These are phyloP conservation scores for Trichoplusia ni DNA, from an alignment of 1,140 invertebrate species.

Conservation along the genomic window DNA sequence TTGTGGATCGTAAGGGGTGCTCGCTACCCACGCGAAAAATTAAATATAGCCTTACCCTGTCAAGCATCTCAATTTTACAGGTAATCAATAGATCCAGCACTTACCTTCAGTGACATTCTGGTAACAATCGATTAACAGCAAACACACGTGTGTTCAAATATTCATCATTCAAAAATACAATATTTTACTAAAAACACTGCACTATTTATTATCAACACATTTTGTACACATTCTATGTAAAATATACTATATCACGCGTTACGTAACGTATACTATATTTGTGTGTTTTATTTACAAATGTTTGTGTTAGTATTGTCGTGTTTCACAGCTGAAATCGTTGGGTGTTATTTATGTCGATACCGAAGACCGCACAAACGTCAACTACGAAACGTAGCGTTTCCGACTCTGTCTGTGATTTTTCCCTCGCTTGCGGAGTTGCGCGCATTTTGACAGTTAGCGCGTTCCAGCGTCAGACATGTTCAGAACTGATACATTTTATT, in stretches of 20 bases:
- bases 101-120: conserved; percentile 65
- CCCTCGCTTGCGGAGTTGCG: conserved; percentile 21
- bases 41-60: conserved; percentile 2
- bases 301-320: conserved; percentile 22
- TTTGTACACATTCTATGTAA: neutral
- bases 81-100: conserved; percentile 27
- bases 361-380: conserved; percentile 20
- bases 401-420: conserved; percentile 25
- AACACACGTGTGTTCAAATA: conserved; percentile 17
- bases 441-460: conserved; percentile 15
- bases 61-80: neutral
- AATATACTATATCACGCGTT: conserved; percentile 5
- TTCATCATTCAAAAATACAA: conserved; percentile 20
- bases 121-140: conserved; percentile 36
- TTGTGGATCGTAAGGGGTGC: conserved; percentile 1
- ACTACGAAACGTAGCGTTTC: neutral
- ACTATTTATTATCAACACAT: conserved; percentile 17
- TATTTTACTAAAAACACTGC: conserved; percentile 1
- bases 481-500: no score
- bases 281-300: conserved; percentile 18
- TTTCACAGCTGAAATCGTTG: conserved; percentile 17
- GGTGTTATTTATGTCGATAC: conserved; percentile 14
- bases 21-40: conserved; percentile 20
- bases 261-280: neutral
- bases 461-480: neutral